Evolutionary conservation across 2,797 vertebrate genomes (phyloP).

Genomic region (Tapera naevia): DNA sequence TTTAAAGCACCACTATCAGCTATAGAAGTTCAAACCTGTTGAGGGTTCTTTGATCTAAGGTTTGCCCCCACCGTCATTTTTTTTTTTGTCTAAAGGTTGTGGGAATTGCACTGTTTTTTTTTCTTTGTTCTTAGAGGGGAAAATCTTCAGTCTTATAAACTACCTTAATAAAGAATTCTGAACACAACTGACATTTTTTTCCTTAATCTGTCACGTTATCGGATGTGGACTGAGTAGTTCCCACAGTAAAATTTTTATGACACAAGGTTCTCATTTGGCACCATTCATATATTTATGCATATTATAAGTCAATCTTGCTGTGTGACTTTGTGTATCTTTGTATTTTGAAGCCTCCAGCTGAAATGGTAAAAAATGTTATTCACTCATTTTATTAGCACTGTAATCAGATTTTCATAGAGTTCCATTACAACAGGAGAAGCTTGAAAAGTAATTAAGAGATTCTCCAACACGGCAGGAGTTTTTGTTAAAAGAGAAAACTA

Average conservation of each 20-base stretch:
- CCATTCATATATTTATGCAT: not conserved
- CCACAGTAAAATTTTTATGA: not conserved
- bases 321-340: slow-evolving; percentile 26
- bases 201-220: not conserved
- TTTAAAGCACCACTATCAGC: slow-evolving; percentile 38
- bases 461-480: slow-evolving; percentile 66
- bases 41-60: slow-evolving; percentile 23
- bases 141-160: slow-evolving; percentile 3
- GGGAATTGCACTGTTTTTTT: not conserved
- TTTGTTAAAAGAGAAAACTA: slow-evolving; percentile 63
- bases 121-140: slow-evolving; percentile 3
- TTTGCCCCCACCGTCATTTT: not conserved
- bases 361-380: slow-evolving; percentile 43
- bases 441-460: slow-evolving; percentile 77
- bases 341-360: slow-evolving; percentile 50
- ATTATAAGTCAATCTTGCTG: not conserved
- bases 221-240: not conserved
- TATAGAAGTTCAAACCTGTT: slow-evolving; percentile 15
- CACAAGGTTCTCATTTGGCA: slow-evolving; percentile 9
- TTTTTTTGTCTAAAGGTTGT: not conserved
- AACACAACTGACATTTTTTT: slow-evolving; percentile 5
- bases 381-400: slow-evolving; percentile 62
- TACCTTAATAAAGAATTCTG: slow-evolving; percentile 11
- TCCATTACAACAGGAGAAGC: slow-evolving; percentile 67
- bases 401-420: slow-evolving; percentile 70